Evolutionary conservation across 1,140 invertebrate genomes (phyloP).

Genomic region (Psilanteris sp.): DNA sequence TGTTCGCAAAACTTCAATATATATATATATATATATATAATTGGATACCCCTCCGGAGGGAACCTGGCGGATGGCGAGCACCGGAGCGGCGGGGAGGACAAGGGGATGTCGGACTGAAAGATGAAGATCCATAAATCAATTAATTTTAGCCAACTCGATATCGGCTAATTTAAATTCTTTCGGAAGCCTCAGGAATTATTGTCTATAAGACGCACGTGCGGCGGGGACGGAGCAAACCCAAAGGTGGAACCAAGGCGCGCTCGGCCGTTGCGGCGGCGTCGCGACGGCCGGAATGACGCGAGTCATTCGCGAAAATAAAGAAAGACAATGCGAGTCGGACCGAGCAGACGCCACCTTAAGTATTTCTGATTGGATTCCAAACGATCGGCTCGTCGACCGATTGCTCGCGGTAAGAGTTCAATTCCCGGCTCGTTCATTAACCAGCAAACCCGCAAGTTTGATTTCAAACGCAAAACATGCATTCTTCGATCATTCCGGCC

Average conservation of each 20-base stretch:
- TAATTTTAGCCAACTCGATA: slow-evolving; percentile 78
- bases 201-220: slow-evolving; percentile 42
- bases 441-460: slow-evolving; percentile 43
- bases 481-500: slow-evolving; percentile 46
- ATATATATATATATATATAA: too few relatives aligned
- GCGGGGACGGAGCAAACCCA: slow-evolving; percentile 30
- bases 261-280: slow-evolving; percentile 32
- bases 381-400: slow-evolving; percentile 68
- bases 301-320: slow-evolving; percentile 44
- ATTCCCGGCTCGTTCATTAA: slow-evolving; percentile 66
- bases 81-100: slow-evolving; percentile 10
- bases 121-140: slow-evolving; percentile 76
- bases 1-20: slow-evolving; percentile 44
- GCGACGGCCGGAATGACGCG: slow-evolving; percentile 51
- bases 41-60: slow-evolving; percentile 35
- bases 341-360: slow-evolving; percentile 75
- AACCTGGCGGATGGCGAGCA: slow-evolving; percentile 32
- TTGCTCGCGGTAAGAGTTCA: slow-evolving; percentile 72
- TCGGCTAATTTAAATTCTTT: slow-evolving; percentile 79
- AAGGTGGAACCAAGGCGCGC: slow-evolving; percentile 27
- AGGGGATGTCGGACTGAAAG: slow-evolving; percentile 46
- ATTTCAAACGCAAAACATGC: slow-evolving; percentile 58
- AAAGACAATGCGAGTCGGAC: slow-evolving; percentile 43
- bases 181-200: slow-evolving; percentile 71
- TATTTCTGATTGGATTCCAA: slow-evolving; percentile 79